Evolutionary conservation across 2,888 invertebrate genomes (phyloP), one percentile per base, ranked within the genome.

Genomic region (Molanna angustata): DNA sequence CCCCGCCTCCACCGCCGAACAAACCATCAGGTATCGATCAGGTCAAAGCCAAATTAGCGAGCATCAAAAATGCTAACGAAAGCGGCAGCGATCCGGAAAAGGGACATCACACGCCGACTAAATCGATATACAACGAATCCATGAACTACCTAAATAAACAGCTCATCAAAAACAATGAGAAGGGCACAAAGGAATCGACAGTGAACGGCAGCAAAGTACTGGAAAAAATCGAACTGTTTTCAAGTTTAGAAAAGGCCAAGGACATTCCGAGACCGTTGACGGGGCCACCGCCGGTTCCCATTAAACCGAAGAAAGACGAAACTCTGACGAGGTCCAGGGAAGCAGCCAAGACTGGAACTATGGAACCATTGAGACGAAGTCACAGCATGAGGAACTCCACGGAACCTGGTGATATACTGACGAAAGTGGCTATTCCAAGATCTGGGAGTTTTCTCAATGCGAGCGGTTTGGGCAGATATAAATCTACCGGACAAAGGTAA

Each of bases 391-490:
- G 76, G 59, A 73, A 76, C 56, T 75, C 76, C 22, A 75, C 68
- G 50, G 83, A 85, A 58, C 80, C 83, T 49, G 91, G 91, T 4
- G 91, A 92, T 67, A 86, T 90, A 62, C 71, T 91, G 63, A 92
- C 92, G 0, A 88, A 90, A 69, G 90, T 92, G 37, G 90, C 90
- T 33, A 85, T 92, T 63, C 92, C 92, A 11, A 79, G 91, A 62
- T 88, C 90, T 45, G 88, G 90, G 41, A 92, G 91, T 68, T 92
- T 92, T 66, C 76, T 92, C 37, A 91, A 90, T 63, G 85, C 90
- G 13, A 88, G 87, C 42, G 89, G 87, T 52, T 73, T 86, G 47
- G 85, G 88, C 4, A 79, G 88, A 63, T 88, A 88, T 67, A 87
- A 88, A 71, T 86, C 87, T 20, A 81, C 82, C 64, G 75, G 79